phyloP scores from a whole-genome alignment of 2,888 invertebrate species.

The Drosophila aldrichi region DNA sequence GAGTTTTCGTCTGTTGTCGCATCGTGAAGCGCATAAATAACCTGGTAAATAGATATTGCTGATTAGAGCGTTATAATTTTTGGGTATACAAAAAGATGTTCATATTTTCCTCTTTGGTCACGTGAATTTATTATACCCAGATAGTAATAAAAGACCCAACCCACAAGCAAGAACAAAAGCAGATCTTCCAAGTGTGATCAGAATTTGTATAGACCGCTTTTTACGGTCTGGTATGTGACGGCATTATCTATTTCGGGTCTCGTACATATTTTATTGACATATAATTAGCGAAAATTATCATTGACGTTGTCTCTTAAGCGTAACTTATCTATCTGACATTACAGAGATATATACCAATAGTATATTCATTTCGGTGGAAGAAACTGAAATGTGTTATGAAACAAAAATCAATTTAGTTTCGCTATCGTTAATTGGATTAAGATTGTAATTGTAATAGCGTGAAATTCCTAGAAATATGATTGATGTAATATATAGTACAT shows the following conservation, averaged over 20 bases:
- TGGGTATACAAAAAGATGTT: constrained; percentile 33
- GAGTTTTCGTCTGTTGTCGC: constrained; percentile 19
- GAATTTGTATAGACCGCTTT: constrained; percentile 29
- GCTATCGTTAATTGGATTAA: constrained; percentile 30
- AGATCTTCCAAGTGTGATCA: constrained; percentile 22
- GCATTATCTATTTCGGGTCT: constrained; percentile 61
- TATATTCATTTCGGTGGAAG: constrained; percentile 16
- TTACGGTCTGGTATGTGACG: constrained; percentile 18
- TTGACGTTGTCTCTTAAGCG: constrained; percentile 28
- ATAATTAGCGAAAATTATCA: constrained; percentile 62
- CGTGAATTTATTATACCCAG: constrained; percentile 38
- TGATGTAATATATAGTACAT: no score
- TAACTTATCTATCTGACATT: constrained; percentile 47
- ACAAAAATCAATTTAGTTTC: constrained; percentile 32
- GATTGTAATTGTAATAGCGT: constrained; percentile 19
- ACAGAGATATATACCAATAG: constrained; percentile 15
- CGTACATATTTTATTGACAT: constrained; percentile 61
- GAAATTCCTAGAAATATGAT: neutral
- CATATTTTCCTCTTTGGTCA: constrained; percentile 18
- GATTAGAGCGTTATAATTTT: constrained; percentile 58
- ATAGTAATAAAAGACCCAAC: constrained; percentile 6
- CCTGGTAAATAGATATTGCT: constrained; percentile 57
- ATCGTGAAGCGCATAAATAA: constrained; percentile 43
- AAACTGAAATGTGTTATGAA: constrained; percentile 54
- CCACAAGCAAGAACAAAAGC: constrained; percentile 17